A percentile compares a stretch with the other conserved stretches of the same genome.
phyloP scores from a whole-genome alignment of 2,113 vertebrate genomes.

The Balaeniceps rex region DNA sequence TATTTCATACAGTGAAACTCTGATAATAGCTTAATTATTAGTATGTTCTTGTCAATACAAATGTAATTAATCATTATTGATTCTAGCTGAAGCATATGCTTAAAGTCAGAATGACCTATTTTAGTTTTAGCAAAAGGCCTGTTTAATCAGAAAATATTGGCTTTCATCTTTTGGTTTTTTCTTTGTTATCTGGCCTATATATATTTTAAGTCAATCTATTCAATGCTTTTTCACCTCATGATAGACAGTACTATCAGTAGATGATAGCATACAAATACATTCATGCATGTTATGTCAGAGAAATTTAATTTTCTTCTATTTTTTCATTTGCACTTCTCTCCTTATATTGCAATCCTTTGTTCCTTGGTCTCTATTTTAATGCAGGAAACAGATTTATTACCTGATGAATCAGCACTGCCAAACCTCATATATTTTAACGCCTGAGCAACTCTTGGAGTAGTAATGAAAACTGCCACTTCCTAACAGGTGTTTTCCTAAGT shows the following conservation, averaged over 20 bases:
- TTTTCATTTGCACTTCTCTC: background rate
- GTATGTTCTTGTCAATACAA: background rate
- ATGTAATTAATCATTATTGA: background rate
- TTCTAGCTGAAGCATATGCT: background rate
- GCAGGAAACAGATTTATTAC: constrained; percentile 31
- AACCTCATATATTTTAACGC: constrained; percentile 38
- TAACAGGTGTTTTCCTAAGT: constrained; percentile 41
- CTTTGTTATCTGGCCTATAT: background rate
- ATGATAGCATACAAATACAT: background rate
- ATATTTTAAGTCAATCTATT: background rate
- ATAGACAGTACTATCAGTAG: background rate
- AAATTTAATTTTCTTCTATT: background rate
- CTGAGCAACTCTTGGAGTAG: constrained; percentile 6
- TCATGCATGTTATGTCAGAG: background rate
- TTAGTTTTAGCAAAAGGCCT: background rate
- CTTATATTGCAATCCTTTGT: background rate
- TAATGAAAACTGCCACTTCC: constrained; percentile 50
- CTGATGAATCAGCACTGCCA: constrained; percentile 56
- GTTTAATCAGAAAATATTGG: background rate
- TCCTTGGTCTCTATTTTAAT: constrained; percentile 26
- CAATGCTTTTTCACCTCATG: background rate
- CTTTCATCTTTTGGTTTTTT: background rate
- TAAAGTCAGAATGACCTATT: background rate
- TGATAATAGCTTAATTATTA: background rate
- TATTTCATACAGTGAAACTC: background rate